phyloP scores from a whole-genome alignment of 2,113 vertebrate species.

The Anhinga rufa region DNA sequence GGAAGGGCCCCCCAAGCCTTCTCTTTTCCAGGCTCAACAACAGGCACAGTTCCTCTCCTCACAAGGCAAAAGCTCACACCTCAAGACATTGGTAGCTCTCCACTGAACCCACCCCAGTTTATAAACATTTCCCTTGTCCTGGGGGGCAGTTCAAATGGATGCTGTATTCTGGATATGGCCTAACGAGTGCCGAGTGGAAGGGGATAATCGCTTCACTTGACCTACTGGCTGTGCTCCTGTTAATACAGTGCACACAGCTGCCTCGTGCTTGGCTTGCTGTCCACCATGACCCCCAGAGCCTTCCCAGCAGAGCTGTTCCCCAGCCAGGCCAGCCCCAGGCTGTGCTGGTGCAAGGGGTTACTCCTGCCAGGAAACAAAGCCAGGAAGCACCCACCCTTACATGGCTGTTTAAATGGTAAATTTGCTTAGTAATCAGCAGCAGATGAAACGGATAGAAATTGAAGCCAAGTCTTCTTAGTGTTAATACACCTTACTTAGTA shows the following conservation, averaged over 20 bases:
- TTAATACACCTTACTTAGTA: slow-evolving; percentile 65
- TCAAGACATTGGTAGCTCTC: neutral
- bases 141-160: neutral
- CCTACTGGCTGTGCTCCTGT: neutral
- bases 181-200: neutral
- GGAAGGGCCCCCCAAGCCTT: neutral
- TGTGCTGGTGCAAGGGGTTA: neutral
- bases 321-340: neutral
- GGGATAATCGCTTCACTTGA: neutral
- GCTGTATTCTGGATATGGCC: accelerated
- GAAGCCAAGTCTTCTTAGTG: slow-evolving; percentile 64
- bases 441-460: slow-evolving; percentile 47
- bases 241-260: neutral
- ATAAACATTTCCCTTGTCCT: neutral
- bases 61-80: neutral
- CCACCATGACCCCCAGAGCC: neutral
- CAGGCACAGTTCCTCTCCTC: neutral
- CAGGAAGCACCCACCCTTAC: neutral
- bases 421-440: slow-evolving; percentile 40
- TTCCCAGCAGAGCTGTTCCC: neutral
- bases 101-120: neutral
- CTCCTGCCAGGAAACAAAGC: neutral
- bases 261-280: neutral
- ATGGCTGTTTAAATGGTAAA: neutral
- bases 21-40: neutral